A percentile compares a stretch with the other conserved stretches of the same genome.
Conservation (phyloP, 2,888 invertebrate species). For the Nomada ferruginata region DNA sequence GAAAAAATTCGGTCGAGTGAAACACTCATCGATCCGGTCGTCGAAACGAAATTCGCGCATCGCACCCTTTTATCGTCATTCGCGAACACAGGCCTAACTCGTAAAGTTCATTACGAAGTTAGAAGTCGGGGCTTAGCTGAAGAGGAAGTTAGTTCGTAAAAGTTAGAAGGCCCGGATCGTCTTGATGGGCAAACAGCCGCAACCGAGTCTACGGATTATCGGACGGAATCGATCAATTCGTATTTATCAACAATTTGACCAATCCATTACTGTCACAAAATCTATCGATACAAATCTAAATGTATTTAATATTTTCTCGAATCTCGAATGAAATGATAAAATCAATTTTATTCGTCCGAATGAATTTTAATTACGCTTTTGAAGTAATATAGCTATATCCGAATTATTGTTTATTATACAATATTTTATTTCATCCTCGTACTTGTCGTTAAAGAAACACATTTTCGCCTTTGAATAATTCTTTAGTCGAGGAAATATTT, state of each 20-base stretch:
- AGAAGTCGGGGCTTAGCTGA: constrained; percentile 17
- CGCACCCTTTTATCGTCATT: too few species aligned
- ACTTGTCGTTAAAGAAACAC: too few species aligned
- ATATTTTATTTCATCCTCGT: too few species aligned
- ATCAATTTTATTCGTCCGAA: too few species aligned
- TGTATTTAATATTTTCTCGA: too few species aligned
- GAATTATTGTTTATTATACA: too few species aligned
- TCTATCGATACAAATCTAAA: constrained; percentile 12
- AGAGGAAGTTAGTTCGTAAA: constrained; percentile 23
- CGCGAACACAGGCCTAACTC: not conserved
- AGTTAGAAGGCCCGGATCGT: not conserved
- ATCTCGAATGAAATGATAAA: too few species aligned
- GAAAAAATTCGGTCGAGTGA: too few species aligned
- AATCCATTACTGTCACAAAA: not conserved
- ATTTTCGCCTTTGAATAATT: too few species aligned
- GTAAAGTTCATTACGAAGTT: constrained; percentile 27
- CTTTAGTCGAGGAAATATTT: not conserved
- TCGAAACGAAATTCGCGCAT: not conserved
- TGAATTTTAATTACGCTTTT: too few species aligned
- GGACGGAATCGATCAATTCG: not conserved
- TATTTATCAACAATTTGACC: not conserved
- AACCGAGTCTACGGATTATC: not conserved
- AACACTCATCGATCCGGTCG: constrained; percentile 1
- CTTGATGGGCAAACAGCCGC: not conserved
- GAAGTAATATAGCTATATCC: too few species aligned